A percentile compares a stretch with the other conserved stretches of the same genome.
Evolutionary conservation across 2,797 vertebrate species (phyloP).

Genomic region (Enteromius viviparus): DNA sequence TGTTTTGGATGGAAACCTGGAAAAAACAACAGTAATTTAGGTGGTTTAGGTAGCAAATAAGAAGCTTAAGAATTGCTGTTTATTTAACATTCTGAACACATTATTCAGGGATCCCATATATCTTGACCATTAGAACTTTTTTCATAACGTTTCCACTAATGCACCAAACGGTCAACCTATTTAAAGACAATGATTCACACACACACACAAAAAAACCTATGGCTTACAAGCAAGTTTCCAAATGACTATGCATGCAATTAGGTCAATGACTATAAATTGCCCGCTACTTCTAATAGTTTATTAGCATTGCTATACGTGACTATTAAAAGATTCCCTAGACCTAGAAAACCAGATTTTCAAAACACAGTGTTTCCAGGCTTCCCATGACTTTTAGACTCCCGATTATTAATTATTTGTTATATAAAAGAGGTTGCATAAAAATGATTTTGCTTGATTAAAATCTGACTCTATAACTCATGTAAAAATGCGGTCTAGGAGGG

Average conservation of each 20-base stretch:
- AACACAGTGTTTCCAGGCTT: not conserved
- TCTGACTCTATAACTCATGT: conserved; percentile 9
- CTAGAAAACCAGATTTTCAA: not conserved
- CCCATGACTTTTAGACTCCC: not conserved
- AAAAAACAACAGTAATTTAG: not conserved
- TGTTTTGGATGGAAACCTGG: too few relatives aligned
- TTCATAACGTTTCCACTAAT: not conserved
- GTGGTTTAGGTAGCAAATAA: not conserved
- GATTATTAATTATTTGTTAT: not conserved
- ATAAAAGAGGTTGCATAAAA: not conserved
- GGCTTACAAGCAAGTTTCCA: not conserved
- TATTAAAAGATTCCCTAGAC: not conserved
- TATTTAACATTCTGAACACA: not conserved
- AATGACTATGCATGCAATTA: not conserved
- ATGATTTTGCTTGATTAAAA: not conserved
- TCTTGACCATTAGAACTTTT: not conserved
- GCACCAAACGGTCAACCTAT: not conserved
- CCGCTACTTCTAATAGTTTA: not conserved
- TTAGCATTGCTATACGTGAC: not conserved
- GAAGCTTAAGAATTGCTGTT: not conserved
- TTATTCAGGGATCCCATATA: not conserved
- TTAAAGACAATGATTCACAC: not conserved
- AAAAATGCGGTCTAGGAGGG: not conserved
- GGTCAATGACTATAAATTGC: not conserved
- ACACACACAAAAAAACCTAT: not conserved